Evolutionary conservation across 2,888 invertebrate species (phyloP), one percentile per base, ranked within the genome.

Genomic region (Platycheirus albimanus): DNA sequence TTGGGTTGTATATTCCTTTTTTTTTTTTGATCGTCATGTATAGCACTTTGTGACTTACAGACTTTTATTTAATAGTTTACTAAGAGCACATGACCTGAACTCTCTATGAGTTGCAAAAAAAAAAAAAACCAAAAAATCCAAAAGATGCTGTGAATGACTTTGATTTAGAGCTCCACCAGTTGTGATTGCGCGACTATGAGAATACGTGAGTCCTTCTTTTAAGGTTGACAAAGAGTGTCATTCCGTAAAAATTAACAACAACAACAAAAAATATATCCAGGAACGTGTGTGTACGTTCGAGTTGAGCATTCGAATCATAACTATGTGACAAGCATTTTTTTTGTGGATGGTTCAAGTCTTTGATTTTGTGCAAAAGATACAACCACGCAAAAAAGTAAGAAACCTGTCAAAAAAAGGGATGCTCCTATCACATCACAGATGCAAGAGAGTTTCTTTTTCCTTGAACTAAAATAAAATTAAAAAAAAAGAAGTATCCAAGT

Each of bases 291-390:
- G 47, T 19, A 36, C n/a, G 8, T 70, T 51, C n/a, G n/a, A n/a
- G 63, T 51, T 67, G 71, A 54, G 74, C 36, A 75, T 74, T 74
- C 61, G 67, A 64, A 74, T 77, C 78, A 70, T 70, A 74, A 70
- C 81, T 81, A 76, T 72, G 76, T 81, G 76, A 52, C 76, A 76
- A 51, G 76, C 75, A 71, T 24, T 36, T 36, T 33, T 33, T 72
- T 63, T 33, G 8, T 28, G 47, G 15, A 56, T 20, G 13, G n/a
- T 61, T n/a, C n/a, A 15, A 45, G 43, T 43, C 49, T 67, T 77
- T 83, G 83, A 83, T 77, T 78, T 83, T 63, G 41, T 58, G 51
- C 72, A 69, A 77, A 51, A 74, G 69, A 83, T 74, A 83, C 72
- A 78, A 67, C 77, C 67, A 79, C 75, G 24, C 61, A 45, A 58